These are phyloP conservation scores for Apotomis capreana DNA, from an alignment of 2,888 invertebrate species.

Conservation along the genomic window DNA sequence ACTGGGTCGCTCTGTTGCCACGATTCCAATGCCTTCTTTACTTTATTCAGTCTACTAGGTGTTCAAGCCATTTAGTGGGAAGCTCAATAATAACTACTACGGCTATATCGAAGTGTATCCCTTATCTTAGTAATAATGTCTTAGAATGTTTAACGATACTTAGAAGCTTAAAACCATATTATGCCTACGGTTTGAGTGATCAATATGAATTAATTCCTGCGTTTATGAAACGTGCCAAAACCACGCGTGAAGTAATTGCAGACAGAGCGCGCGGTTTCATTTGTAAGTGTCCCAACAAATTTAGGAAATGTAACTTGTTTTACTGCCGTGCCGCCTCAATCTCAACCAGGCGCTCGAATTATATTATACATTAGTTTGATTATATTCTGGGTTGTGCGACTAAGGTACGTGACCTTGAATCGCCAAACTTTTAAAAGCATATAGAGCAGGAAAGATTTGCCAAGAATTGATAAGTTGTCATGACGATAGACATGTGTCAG, in stretches of 20 bases:
- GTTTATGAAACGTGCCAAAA: constrained; percentile 14
- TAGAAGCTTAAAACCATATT: background rate
- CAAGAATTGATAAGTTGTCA: no score
- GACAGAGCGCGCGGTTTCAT: background rate
- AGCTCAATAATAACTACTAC: no score
- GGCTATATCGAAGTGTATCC: no score
- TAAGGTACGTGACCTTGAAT: no score
- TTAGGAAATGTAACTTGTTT: constrained; percentile 6
- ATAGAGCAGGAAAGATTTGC: no score
- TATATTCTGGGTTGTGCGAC: background rate
- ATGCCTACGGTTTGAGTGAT: background rate
- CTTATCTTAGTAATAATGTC: no score
- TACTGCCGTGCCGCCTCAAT: background rate
- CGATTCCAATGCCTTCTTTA: no score
- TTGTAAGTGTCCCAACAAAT: constrained; percentile 4
- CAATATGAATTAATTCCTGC: constrained; percentile 20
- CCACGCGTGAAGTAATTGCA: constrained; percentile 11
- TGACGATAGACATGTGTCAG: no score
- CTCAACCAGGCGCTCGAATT: background rate
- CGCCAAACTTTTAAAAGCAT: no score
- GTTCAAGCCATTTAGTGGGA: no score
- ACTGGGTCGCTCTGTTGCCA: no score
- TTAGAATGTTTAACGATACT: background rate
- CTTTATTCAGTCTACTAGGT: no score
- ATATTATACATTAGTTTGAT: background rate